A percentile compares a stretch with the other conserved stretches of the same genome.
These are phyloP conservation scores for Aradophagus sp. DNA, from an alignment of 1,140 invertebrate species.

Conservation along the genomic window DNA sequence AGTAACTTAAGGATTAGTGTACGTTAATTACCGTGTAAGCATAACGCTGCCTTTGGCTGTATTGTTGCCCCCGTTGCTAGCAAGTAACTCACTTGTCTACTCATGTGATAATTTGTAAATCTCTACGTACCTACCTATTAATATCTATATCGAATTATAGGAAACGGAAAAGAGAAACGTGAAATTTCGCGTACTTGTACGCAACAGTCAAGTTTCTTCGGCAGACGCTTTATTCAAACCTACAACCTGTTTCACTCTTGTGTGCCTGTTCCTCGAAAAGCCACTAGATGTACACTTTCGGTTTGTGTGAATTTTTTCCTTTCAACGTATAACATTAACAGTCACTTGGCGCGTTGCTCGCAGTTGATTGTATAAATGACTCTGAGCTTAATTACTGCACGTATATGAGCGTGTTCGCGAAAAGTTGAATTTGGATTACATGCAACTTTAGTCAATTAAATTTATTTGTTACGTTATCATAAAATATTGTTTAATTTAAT, in stretches of 20 bases:
- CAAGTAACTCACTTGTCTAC: constrained; percentile 72
- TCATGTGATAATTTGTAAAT: constrained; percentile 74
- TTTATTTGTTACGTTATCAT: too few species aligned
- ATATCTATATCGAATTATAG: constrained; percentile 56
- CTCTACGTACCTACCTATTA: constrained; percentile 70
- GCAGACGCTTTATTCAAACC: constrained; percentile 53
- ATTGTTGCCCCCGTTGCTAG: constrained; percentile 73
- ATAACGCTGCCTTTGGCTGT: constrained; percentile 74
- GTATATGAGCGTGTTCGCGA: too few species aligned
- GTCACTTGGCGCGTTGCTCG: too few species aligned
- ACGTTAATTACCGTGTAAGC: constrained; percentile 64
- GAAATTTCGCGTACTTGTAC: constrained; percentile 29
- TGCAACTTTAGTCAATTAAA: too few species aligned
- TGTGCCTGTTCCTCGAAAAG: constrained; percentile 57
- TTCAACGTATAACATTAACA: background rate
- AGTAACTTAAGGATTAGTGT: constrained; percentile 54
- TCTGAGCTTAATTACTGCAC: too few species aligned
- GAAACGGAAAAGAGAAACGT: constrained; percentile 24
- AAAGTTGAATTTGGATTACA: too few species aligned
- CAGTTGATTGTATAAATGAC: too few species aligned
- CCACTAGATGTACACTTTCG: constrained; percentile 9
- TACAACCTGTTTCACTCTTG: constrained; percentile 54
- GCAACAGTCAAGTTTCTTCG: constrained; percentile 42
- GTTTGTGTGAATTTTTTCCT: background rate
- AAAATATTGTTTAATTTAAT: too few species aligned